A percentile compares a stretch with the other conserved stretches of the same genome.
Conservation (phyloP, 2,113 vertebrate genomes). For the Menidia beryllina region DNA sequence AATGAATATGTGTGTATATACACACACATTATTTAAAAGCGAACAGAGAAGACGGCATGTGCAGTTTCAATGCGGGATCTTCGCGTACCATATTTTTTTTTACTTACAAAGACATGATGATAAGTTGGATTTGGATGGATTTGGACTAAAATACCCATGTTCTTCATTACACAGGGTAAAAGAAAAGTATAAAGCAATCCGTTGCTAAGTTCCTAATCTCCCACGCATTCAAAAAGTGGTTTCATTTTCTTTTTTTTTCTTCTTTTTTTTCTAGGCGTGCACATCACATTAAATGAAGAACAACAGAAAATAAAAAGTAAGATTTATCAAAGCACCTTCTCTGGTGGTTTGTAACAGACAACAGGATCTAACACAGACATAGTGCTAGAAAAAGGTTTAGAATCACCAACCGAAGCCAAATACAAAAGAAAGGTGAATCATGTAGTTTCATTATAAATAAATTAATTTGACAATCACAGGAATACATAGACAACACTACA, state of each 20-base stretch:
- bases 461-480: background rate
- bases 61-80: background rate
- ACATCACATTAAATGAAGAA: background rate
- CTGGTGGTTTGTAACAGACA: background rate
- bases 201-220: background rate
- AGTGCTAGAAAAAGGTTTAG: background rate
- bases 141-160: background rate
- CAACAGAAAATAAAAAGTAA: background rate
- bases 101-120: constrained; percentile 3
- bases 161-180: background rate
- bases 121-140: constrained; percentile 4
- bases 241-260: background rate
- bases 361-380: background rate
- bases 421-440: constrained; percentile 18
- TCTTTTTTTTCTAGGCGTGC: background rate
- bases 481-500: constrained; percentile 6
- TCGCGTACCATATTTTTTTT: background rate
- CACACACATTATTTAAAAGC: constrained; percentile 7
- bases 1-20: constrained; percentile 12
- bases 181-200: constrained; percentile 1
- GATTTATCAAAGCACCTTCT: background rate
- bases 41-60: constrained; percentile 13
- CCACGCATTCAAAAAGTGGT: background rate
- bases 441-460: constrained; percentile 29
- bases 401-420: constrained; percentile 44